These are phyloP conservation scores for Crematogaster levior DNA, from an alignment of 2,888 invertebrate species.

Conservation along the genomic window DNA sequence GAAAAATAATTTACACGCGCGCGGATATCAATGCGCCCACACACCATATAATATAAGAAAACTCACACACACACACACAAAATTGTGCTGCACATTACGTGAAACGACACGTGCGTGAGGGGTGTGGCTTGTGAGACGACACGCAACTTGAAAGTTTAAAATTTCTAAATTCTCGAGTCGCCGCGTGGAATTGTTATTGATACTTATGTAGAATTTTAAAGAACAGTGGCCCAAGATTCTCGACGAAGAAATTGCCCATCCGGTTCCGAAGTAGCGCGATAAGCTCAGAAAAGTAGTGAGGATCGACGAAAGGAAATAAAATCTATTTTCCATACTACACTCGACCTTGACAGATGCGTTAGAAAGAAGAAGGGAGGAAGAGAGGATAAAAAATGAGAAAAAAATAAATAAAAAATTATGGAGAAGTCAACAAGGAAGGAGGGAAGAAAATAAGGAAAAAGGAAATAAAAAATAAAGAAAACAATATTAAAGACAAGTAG, in stretches of 20 bases:
- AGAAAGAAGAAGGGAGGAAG: not conserved
- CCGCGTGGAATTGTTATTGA: not conserved
- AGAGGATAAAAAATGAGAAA: conserved; percentile 14
- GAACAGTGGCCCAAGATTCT: conserved; percentile 65
- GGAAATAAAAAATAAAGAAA: not conserved
- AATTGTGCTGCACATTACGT: not conserved
- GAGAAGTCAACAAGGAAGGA: not conserved
- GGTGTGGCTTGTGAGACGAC: conserved; percentile 7
- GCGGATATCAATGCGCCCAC: conserved; percentile 33
- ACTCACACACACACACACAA: not conserved
- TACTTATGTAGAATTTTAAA: conserved; percentile 13
- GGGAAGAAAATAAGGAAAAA: not conserved
- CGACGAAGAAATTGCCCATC: conserved; percentile 65
- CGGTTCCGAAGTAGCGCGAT: conserved; percentile 68
- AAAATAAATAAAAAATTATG: not conserved
- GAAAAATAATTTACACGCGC: conserved; percentile 74
- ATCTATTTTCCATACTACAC: conserved; percentile 67
- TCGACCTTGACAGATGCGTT: conserved; percentile 11
- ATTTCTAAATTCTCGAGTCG: not conserved
- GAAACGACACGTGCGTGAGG: conserved; percentile 2
- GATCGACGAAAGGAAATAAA: conserved; percentile 75
- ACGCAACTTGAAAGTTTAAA: not conserved
- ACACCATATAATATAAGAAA: conserved; percentile 17
- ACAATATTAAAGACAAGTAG: not conserved
- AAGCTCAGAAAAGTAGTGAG: conserved; percentile 58